phyloP scores from a whole-genome alignment of 2,113 vertebrate genomes.

The Actenoides lindsayi region DNA sequence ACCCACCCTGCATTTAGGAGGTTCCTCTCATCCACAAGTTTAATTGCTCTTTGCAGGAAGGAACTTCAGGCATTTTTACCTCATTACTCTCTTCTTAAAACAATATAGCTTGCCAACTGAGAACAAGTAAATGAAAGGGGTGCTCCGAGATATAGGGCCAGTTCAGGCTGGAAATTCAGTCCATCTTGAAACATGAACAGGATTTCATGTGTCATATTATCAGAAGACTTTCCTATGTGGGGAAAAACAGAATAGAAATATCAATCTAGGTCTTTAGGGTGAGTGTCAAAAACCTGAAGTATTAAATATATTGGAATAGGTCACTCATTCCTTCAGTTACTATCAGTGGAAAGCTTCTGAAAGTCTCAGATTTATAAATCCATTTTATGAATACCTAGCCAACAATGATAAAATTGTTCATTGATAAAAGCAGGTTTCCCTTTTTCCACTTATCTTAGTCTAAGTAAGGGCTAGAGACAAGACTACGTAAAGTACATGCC shows the following conservation, averaged over 20 bases:
- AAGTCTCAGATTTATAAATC: not conserved
- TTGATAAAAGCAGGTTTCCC: not conserved
- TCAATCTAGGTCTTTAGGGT: not conserved
- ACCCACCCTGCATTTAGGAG: not conserved
- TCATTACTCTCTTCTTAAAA: not conserved
- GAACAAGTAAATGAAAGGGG: not conserved
- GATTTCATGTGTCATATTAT: not conserved
- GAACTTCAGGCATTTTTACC: not conserved
- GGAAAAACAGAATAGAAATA: fast-evolving
- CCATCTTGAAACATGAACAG: not conserved
- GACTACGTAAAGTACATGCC: not conserved
- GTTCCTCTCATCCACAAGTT: not conserved
- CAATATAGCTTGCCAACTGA: not conserved
- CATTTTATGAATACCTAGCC: not conserved
- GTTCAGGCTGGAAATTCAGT: not conserved
- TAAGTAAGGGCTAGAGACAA: not conserved
- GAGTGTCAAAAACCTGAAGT: not conserved
- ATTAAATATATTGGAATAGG: not conserved
- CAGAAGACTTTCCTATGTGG: fast-evolving
- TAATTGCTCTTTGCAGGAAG: not conserved
- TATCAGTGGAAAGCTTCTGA: not conserved
- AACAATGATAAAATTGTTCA: not conserved
- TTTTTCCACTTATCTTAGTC: not conserved
- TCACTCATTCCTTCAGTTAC: not conserved
- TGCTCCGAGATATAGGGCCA: not conserved